These are phyloP conservation scores for Bicyclus anynana DNA, from an alignment of 1,140 invertebrate species.

Conservation along the genomic window DNA sequence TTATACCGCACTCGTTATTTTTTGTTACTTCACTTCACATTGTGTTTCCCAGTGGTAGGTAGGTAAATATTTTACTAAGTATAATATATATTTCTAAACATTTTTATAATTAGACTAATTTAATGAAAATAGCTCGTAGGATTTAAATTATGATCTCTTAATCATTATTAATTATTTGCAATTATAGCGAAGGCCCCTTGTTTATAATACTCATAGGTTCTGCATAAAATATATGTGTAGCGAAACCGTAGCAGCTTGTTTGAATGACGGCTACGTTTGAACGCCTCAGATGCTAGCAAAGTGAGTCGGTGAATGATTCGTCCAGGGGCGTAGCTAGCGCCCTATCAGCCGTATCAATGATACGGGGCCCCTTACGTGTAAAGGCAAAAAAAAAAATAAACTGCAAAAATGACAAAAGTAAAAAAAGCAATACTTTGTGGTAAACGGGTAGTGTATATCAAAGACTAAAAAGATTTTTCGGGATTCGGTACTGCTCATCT, in stretches of 20 bases:
- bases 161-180: conserved; percentile 76
- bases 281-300: no score
- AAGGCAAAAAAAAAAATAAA: no score
- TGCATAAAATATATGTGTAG: conserved; percentile 37
- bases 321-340: no score
- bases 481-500: no score
- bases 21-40: conserved; percentile 33
- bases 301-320: no score
- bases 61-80: no score
- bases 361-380: no score
- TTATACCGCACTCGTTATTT: conserved; percentile 40
- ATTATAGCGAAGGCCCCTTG: conserved; percentile 58
- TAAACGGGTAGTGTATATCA: no score
- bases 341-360: no score
- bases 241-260: conserved; percentile 1
- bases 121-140: conserved; percentile 63
- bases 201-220: conserved; percentile 77
- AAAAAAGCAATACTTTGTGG: no score
- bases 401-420: no score
- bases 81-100: conserved; percentile 35
- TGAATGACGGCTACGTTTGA: not conserved
- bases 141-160: conserved; percentile 77
- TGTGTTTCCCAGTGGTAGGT: conserved; percentile 54
- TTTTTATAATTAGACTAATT: conserved; percentile 67
- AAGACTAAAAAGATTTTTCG: no score